phyloP scores from a whole-genome alignment of 2,888 invertebrate species.

The Atrina japonica region DNA sequence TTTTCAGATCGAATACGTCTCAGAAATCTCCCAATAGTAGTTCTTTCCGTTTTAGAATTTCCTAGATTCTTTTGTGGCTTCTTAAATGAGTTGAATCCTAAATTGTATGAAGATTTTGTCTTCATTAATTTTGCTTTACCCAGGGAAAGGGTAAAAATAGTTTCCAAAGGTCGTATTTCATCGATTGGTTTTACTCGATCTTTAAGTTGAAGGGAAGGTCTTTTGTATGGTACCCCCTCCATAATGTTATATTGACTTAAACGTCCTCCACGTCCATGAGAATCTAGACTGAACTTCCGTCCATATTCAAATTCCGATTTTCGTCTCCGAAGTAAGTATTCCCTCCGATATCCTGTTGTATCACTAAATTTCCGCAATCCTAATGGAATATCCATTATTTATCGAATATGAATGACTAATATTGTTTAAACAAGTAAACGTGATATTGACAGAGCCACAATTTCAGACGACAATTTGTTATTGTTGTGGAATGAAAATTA shows the following conservation, averaged over 20 bases:
- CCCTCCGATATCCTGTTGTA: neutral
- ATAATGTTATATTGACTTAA: constrained; percentile 24
- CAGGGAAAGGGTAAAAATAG: constrained; percentile 15
- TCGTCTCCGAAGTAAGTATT: neutral
- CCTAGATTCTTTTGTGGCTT: constrained; percentile 1
- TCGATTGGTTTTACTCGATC: constrained; percentile 4
- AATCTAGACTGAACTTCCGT: constrained; percentile 23
- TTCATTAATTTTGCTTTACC: constrained; percentile 25
- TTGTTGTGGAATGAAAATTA: no score
- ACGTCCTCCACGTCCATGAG: constrained; percentile 10
- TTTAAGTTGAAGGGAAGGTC: neutral
- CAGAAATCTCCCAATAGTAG: constrained; percentile 19
- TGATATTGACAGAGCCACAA: no score
- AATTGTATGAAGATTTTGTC: constrained; percentile 29
- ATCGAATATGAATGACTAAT: no score
- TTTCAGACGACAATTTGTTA: no score
- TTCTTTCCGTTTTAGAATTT: constrained; percentile 1
- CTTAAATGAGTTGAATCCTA: constrained; percentile 10
- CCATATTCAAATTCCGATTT: constrained; percentile 18
- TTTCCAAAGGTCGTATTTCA: constrained; percentile 7
- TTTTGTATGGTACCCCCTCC: neutral
- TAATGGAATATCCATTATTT: no score
- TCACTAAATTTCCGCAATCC: no score
- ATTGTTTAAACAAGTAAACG: no score
- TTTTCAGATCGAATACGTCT: constrained; percentile 35